phyloP scores from a whole-genome alignment of 2,797 vertebrate genomes.

The Setipinna tenuifilis region DNA sequence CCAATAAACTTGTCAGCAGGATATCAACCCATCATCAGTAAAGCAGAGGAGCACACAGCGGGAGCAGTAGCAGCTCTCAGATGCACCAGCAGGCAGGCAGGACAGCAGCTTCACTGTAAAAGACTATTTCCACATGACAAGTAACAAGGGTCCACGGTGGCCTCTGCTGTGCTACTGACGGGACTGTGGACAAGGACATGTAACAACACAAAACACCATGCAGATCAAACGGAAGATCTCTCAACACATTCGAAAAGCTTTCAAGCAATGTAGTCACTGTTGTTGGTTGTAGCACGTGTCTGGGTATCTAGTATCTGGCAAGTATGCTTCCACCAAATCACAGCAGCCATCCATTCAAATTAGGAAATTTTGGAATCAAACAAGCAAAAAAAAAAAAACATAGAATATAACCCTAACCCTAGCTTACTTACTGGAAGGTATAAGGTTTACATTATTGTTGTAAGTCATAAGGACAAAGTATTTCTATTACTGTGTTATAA shows the following conservation, averaged over 20 bases:
- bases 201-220: neutral
- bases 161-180: neutral
- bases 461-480: no score
- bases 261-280: neutral
- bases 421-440: no score
- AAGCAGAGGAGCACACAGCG: neutral
- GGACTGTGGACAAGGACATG: neutral
- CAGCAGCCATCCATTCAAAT: neutral
- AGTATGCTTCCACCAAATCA: neutral
- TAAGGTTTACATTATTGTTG: no score
- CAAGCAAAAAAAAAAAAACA: neutral
- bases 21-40: neutral
- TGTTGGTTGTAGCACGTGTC: neutral
- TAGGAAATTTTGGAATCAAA: neutral
- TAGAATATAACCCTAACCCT: neutral
- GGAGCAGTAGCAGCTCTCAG: neutral
- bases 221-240: neutral
- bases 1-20: slow-evolving; percentile 10
- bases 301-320: no score
- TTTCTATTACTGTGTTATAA: no score
- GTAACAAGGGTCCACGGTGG: neutral
- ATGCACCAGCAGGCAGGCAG: neutral
- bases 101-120: neutral
- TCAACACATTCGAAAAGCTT: neutral
- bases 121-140: neutral